Conservation (phyloP, 2,113 vertebrate species). For the Nannospalax galili region DNA sequence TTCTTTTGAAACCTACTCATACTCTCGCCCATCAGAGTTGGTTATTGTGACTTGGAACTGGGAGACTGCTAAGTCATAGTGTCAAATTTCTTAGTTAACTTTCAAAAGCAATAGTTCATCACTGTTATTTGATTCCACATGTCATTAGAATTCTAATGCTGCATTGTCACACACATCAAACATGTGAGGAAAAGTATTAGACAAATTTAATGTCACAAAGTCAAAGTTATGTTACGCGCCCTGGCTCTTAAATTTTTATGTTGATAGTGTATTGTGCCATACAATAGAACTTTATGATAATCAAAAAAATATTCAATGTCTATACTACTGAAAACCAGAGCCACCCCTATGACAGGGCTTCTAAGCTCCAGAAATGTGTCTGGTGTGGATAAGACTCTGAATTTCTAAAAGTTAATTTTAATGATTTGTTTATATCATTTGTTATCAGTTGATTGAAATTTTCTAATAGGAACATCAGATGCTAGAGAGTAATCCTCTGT, state of each 20-base stretch:
- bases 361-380: not conserved
- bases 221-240: not conserved
- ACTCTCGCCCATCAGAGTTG: not conserved
- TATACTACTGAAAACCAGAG: fast-evolving
- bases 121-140: not conserved
- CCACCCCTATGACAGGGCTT: not conserved
- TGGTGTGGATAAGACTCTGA: not conserved
- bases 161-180: not conserved
- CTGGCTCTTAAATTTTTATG: not conserved
- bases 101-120: not conserved
- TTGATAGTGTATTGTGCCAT: no score
- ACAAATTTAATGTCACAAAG: not conserved
- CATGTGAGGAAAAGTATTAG: not conserved
- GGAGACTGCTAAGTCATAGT: no score
- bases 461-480: not conserved
- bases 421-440: not conserved
- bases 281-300: not conserved
- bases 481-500: not conserved
- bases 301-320: not conserved
- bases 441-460: not conserved
- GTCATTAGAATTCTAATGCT: not conserved
- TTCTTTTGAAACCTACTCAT: not conserved
- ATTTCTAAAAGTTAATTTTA: not conserved
- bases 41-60: not conserved
- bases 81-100: not conserved